Evolutionary conservation across 2,797 vertebrate species (phyloP).

Genomic region (Pseudochaenichthys georgianus): DNA sequence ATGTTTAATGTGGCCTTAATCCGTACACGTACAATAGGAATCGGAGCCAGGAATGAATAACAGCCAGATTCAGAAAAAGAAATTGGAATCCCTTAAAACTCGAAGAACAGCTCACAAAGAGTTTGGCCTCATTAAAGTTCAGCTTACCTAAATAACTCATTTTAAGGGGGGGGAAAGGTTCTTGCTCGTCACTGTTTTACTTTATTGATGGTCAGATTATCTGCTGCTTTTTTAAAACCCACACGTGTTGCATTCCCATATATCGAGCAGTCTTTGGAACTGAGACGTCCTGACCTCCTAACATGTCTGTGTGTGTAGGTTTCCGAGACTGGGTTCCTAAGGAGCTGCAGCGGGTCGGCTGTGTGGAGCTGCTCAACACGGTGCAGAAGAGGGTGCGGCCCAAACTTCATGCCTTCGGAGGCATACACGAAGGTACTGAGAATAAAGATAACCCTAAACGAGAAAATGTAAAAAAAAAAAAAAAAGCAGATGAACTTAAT

Average conservation of each 20-base stretch:
- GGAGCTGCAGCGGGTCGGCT: constrained; percentile 96
- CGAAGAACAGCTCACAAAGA: not conserved
- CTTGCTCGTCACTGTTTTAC: not conserved
- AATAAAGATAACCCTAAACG: not conserved
- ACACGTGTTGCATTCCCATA: not conserved
- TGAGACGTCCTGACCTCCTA: not conserved
- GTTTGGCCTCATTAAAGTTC: not conserved
- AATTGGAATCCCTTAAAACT: not conserved
- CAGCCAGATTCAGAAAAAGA: not conserved
- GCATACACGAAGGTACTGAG: constrained; percentile 95
- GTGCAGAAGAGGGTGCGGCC: constrained; percentile 96
- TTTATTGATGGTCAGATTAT: not conserved
- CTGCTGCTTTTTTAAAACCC: not conserved
- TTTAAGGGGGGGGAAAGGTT: too few species aligned
- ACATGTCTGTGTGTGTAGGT: constrained; percentile 74
- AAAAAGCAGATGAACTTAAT: not conserved
- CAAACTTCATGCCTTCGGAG: constrained; percentile 96
- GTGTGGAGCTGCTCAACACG: constrained; percentile 97
- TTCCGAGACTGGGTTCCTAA: constrained; percentile 99
- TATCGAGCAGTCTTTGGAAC: not conserved
- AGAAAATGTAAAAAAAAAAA: not conserved
- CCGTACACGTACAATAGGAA: not conserved
- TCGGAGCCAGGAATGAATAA: not conserved
- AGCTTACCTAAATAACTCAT: not conserved
- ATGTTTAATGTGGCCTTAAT: too few species aligned